These are phyloP conservation scores for Apostichopus japonicus DNA, from an alignment of 35 echinoderm and acorn worm genomes.

Conservation along the genomic window DNA sequence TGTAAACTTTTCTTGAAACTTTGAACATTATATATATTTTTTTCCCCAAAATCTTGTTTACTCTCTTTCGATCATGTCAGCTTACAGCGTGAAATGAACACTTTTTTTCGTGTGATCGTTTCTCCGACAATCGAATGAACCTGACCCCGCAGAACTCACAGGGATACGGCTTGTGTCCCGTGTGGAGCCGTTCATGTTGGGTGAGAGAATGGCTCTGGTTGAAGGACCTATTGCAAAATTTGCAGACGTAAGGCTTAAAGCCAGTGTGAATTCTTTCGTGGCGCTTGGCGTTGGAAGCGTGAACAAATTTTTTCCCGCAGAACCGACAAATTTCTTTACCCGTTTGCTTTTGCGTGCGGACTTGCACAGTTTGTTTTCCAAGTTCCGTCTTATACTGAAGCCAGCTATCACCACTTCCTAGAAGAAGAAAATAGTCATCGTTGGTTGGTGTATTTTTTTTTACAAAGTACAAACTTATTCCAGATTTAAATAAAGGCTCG, in stretches of 20 bases:
- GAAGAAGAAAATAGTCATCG: neutral
- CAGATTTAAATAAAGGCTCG: no score
- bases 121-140: slow-evolving; percentile 7
- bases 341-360: neutral
- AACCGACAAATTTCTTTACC: slow-evolving; percentile 16
- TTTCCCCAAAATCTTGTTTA: no score
- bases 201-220: neutral
- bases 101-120: slow-evolving; percentile 6
- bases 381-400: neutral
- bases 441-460: neutral
- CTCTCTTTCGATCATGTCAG: no score
- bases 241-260: slow-evolving; percentile 12
- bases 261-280: slow-evolving; percentile 24
- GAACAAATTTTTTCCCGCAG: slow-evolving; percentile 27
- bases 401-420: neutral
- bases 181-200: slow-evolving; percentile 26
- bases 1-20: no score
- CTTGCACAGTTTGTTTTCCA: neutral
- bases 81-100: neutral
- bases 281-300: neutral
- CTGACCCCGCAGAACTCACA: slow-evolving; percentile 44
- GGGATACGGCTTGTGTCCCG: slow-evolving; percentile 30
- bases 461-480: no score
- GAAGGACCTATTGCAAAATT: slow-evolving; percentile 15
- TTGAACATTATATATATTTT: no score